Evolutionary conservation across 1,140 invertebrate genomes (phyloP).

Genomic region (Diabrotica undecimpunctata): DNA sequence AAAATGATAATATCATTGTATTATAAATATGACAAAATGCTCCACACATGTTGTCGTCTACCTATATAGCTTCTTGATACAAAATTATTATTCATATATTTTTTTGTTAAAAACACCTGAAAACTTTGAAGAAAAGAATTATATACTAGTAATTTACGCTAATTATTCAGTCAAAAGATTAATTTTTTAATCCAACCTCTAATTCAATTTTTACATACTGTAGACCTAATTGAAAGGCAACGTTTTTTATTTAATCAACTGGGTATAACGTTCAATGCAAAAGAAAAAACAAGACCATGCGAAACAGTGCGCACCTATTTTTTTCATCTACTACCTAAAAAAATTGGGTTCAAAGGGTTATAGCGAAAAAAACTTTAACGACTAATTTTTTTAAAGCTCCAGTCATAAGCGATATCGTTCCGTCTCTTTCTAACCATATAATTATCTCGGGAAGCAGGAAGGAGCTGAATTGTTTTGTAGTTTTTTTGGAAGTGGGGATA

Average conservation of each 20-base stretch:
- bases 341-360: conserved; percentile 23
- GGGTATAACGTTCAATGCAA: conserved; percentile 14
- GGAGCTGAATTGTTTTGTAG: conserved; percentile 13
- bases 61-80: no score
- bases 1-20: no score
- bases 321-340: conserved; percentile 17
- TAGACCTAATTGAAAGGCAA: neutral
- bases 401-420: neutral
- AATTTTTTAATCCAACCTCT: no score
- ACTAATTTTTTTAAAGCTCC: conserved; percentile 25
- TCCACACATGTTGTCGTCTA: no score
- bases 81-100: no score
- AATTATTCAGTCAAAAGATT: no score
- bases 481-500: conserved; percentile 14
- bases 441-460: conserved; percentile 11
- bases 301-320: conserved; percentile 19
- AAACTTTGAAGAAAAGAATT: no score
- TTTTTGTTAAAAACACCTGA: no score
- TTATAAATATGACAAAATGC: no score
- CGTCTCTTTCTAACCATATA: conserved; percentile 4
- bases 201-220: neutral
- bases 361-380: conserved; percentile 26
- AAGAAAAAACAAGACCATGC: conserved; percentile 23
- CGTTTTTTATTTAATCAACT: conserved; percentile 11
- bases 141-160: no score